These are phyloP conservation scores for Aphidoletes aphidimyza DNA, from an alignment of 2,888 invertebrate species.

Conservation along the genomic window DNA sequence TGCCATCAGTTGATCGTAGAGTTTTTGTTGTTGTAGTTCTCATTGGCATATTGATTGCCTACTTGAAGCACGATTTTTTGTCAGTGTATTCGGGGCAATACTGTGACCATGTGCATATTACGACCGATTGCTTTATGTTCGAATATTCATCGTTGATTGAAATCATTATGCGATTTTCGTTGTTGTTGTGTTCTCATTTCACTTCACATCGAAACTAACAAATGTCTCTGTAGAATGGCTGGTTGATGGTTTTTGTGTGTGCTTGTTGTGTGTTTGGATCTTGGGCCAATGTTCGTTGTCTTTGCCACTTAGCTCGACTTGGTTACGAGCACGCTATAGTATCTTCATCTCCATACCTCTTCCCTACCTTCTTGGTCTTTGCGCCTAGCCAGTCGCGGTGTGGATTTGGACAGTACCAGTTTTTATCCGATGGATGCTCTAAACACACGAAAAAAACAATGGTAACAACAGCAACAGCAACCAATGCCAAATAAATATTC, in stretches of 20 bases:
- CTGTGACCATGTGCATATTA: neutral
- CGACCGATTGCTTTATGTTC: neutral
- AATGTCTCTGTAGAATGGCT: neutral
- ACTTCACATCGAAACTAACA: neutral
- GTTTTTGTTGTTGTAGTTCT: too few species aligned
- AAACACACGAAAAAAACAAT: too few species aligned
- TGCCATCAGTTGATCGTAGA: neutral
- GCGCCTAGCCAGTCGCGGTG: neutral
- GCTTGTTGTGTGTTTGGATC: neutral
- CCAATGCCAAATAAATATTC: conserved; percentile 32
- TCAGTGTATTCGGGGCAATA: neutral
- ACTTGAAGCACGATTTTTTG: conserved; percentile 42
- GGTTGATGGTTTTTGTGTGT: neutral
- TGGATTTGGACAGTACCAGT: neutral
- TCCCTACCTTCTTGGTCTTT: too few species aligned
- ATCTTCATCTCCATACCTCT: too few species aligned
- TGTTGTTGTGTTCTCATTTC: neutral
- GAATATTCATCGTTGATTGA: conserved; percentile 37
- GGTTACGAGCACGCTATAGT: too few species aligned
- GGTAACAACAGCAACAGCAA: too few species aligned
- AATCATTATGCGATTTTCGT: conserved; percentile 11
- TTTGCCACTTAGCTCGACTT: too few species aligned
- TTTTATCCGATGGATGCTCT: neutral
- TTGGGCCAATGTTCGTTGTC: too few species aligned
- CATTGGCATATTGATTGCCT: conserved; percentile 36